Conservation (phyloP, 2,797 vertebrate genomes). For the Semaprochilodus insignis region DNA sequence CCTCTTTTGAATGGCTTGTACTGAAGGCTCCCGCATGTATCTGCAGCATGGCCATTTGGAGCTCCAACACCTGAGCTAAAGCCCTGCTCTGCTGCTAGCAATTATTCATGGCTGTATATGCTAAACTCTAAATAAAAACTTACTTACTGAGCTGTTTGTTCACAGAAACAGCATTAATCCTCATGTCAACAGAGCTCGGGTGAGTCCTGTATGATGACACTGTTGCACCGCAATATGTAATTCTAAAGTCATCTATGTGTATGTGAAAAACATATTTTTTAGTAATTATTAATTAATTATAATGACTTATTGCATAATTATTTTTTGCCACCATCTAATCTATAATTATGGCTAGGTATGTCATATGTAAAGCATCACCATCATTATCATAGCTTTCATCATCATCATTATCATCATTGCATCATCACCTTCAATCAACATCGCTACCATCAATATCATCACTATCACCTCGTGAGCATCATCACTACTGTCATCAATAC, state of each 20-base stretch:
- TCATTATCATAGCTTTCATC: too few relatives aligned
- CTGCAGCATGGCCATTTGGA: not conserved
- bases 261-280: not conserved
- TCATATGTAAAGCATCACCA: too few relatives aligned
- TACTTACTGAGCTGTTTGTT: constrained; percentile 30
- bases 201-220: constrained; percentile 18
- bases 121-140: constrained; percentile 9
- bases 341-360: too few relatives aligned
- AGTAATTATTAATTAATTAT: not conserved
- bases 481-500: not conserved
- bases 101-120: constrained; percentile 68
- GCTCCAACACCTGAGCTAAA: not conserved
- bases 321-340: not conserved
- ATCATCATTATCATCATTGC: too few relatives aligned
- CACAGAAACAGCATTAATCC: constrained; percentile 35
- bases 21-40: not conserved
- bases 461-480: not conserved
- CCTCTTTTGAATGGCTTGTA: not conserved
- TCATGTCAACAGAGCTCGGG: constrained; percentile 3
- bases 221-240: constrained; percentile 5
- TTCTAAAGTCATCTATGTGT: not conserved
- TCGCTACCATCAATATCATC: too few relatives aligned
- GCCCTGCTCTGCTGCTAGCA: not conserved
- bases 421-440: too few relatives aligned
- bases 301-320: not conserved